phyloP scores from a whole-genome alignment of 2,113 vertebrate species.

The Jacana jacana region DNA sequence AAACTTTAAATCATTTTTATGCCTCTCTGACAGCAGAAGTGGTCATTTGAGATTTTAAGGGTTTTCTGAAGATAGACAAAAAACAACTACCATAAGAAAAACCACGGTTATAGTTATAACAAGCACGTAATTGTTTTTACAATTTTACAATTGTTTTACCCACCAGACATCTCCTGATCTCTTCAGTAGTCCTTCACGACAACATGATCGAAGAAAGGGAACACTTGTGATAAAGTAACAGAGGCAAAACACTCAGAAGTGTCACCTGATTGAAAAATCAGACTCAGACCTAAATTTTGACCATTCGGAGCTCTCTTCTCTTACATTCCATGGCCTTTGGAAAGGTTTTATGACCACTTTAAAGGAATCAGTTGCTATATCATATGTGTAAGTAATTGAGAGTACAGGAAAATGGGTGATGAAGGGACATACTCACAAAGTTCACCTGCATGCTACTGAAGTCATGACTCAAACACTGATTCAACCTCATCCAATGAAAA shows the following conservation, averaged over 20 bases:
- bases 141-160: too few species aligned
- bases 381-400: accelerated
- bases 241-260: neutral
- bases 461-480: neutral
- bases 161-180: neutral
- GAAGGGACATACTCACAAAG: neutral
- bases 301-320: neutral
- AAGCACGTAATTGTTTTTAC: neutral
- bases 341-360: neutral
- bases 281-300: neutral
- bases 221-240: neutral
- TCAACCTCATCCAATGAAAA: neutral
- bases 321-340: neutral
- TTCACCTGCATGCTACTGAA: neutral
- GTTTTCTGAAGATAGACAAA: neutral
- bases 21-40: neutral
- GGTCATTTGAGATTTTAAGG: neutral
- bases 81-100: neutral
- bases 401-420: neutral
- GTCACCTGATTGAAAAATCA: neutral
- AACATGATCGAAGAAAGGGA: neutral
- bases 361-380: neutral
- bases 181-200: neutral
- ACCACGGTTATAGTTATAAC: neutral
- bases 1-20: neutral